Conservation (phyloP, 2,888 invertebrate species). For the Agrypnus murinus region DNA sequence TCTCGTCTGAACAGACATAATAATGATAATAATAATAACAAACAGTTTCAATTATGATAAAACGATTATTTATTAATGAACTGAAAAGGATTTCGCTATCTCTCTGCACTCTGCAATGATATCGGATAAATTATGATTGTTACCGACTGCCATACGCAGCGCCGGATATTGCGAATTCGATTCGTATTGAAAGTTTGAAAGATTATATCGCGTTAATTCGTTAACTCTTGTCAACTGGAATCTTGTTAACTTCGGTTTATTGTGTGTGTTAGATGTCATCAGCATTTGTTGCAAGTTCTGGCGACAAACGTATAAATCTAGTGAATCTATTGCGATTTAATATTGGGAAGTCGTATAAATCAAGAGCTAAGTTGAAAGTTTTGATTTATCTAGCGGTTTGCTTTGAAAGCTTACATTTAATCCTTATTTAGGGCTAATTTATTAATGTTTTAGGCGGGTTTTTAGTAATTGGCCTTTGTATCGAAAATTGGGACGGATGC, state of each 20-base stretch:
- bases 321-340: constrained; percentile 35
- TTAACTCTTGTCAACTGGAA: constrained; percentile 5
- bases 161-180: constrained; percentile 24
- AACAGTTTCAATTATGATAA: constrained; percentile 18
- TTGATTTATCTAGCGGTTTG: constrained; percentile 23
- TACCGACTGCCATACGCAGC: constrained; percentile 4
- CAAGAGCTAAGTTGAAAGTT: background rate
- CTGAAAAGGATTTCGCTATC: constrained; percentile 15
- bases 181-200: constrained; percentile 20
- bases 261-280: constrained; percentile 36
- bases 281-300: constrained; percentile 36
- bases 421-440: too few species aligned
- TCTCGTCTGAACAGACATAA: too few species aligned
- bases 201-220: constrained; percentile 36
- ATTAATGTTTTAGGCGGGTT: too few species aligned
- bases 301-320: constrained; percentile 18
- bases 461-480: too few species aligned
- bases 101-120: constrained; percentile 21
- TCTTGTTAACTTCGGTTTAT: constrained; percentile 30
- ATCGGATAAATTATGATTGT: constrained; percentile 1
- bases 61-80: constrained; percentile 15
- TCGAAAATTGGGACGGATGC: too few species aligned
- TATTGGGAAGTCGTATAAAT: constrained; percentile 21
- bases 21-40: background rate
- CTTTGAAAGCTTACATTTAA: background rate